Conservation (phyloP, 1,140 invertebrate genomes). For the Brachionus plicatilis region DNA sequence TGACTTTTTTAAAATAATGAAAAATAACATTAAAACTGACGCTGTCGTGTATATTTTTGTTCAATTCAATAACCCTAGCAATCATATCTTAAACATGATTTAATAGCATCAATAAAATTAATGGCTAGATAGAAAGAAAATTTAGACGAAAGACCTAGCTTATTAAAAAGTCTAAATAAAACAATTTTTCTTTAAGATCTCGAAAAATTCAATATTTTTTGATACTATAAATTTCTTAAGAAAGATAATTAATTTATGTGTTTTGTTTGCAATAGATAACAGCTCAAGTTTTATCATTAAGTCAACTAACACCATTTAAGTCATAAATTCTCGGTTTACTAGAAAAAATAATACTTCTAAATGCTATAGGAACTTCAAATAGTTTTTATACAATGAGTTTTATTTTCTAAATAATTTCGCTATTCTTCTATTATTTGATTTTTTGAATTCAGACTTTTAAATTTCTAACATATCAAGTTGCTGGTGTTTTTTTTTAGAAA, state of each 20-base stretch:
- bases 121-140: not conserved
- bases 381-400: too few relatives aligned
- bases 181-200: not conserved
- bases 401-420: too few relatives aligned
- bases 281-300: not conserved
- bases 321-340: not conserved
- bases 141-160: not conserved
- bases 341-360: not conserved
- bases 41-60: not conserved
- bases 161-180: not conserved
- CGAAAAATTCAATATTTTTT: not conserved
- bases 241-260: not conserved
- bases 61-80: not conserved
- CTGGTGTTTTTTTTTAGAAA: too few relatives aligned
- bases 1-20: not conserved
- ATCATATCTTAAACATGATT: not conserved
- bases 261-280: not conserved
- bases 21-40: not conserved
- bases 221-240: not conserved
- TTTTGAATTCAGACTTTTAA: too few relatives aligned
- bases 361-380: not conserved
- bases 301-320: not conserved
- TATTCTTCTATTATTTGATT: too few relatives aligned
- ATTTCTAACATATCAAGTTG: too few relatives aligned
- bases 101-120: not conserved